Evolutionary conservation across 2,888 invertebrate genomes (phyloP).

Genomic region (Scaptodrosophila latifasciaeformis): DNA sequence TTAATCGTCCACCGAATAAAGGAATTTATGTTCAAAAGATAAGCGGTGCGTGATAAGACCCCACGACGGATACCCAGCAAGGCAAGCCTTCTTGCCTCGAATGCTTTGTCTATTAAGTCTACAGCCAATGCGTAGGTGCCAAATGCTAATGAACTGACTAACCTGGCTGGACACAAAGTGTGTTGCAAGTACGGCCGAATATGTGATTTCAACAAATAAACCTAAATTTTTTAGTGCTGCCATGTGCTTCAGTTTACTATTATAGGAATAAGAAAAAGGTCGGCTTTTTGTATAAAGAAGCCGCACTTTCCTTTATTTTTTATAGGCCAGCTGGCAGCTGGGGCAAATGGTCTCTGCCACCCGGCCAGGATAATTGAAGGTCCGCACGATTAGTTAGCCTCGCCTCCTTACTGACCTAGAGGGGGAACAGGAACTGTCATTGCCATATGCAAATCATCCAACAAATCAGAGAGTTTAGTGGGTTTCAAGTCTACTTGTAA

Average conservation of each 20-base stretch:
- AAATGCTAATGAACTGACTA: slow-evolving; percentile 7
- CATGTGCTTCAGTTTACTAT: too few species aligned
- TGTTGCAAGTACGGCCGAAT: too few species aligned
- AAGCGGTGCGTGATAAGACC: slow-evolving; percentile 46
- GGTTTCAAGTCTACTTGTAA: slow-evolving; percentile 6
- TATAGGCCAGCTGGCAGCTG: too few species aligned
- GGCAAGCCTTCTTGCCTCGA: too few species aligned
- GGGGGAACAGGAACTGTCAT: neutral
- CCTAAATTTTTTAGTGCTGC: too few species aligned
- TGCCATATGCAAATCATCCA: slow-evolving; percentile 25
- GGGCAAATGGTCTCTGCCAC: slow-evolving; percentile 18
- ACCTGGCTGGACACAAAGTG: too few species aligned
- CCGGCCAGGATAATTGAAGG: slow-evolving; percentile 13
- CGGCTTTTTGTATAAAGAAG: too few species aligned
- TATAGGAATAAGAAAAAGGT: too few species aligned
- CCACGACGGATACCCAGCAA: neutral
- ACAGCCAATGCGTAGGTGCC: too few species aligned
- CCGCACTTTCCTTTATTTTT: too few species aligned
- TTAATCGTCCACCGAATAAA: slow-evolving; percentile 25
- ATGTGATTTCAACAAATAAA: too few species aligned
- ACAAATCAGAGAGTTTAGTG: slow-evolving; percentile 33
- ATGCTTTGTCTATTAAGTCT: too few species aligned
- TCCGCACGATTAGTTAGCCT: slow-evolving; percentile 1
- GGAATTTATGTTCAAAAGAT: slow-evolving; percentile 61
- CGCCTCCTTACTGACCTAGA: neutral